Evolutionary conservation across 2,113 vertebrate genomes (phyloP).

Genomic region (Myrmophylax atrothorax): DNA sequence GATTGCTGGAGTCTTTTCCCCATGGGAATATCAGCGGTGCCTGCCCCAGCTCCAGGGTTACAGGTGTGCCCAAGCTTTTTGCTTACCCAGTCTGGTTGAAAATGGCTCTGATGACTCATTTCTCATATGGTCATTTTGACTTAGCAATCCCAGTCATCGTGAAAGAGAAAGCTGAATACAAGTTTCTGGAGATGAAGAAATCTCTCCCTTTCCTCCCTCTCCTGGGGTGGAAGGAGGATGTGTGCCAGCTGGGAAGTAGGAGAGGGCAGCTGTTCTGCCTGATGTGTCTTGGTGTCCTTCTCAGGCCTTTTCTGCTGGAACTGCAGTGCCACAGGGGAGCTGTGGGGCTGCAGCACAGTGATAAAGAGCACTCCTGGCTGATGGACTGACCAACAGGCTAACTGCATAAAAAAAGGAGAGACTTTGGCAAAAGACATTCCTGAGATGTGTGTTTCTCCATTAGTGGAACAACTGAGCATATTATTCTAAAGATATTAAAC

Average conservation of each 20-base stretch:
- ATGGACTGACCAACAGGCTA: fast-evolving
- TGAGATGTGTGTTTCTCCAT: neutral
- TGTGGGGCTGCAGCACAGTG: neutral
- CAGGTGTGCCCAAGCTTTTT: neutral
- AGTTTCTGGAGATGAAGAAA: neutral
- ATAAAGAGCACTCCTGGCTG: neutral
- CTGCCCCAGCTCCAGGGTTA: neutral
- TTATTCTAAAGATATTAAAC: neutral
- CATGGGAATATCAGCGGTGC: neutral
- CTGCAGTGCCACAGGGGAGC: neutral
- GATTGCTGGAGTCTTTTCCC: neutral
- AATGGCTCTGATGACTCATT: neutral
- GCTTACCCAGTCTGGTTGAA: neutral
- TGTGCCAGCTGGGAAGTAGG: neutral
- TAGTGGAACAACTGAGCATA: neutral
- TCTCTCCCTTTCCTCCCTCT: neutral
- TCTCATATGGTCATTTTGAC: neutral
- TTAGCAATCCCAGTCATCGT: neutral
- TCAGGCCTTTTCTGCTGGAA: neutral
- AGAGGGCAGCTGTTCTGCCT: neutral
- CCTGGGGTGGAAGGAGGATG: neutral
- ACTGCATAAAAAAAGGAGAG: neutral
- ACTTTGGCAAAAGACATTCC: neutral
- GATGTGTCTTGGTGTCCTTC: neutral
- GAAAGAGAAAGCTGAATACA: neutral